Percentiles rank a stretch among this genome's conserved stretches.
phyloP scores from a whole-genome alignment of 2,888 invertebrate species.

The Scotopteryx bipunctaria region DNA sequence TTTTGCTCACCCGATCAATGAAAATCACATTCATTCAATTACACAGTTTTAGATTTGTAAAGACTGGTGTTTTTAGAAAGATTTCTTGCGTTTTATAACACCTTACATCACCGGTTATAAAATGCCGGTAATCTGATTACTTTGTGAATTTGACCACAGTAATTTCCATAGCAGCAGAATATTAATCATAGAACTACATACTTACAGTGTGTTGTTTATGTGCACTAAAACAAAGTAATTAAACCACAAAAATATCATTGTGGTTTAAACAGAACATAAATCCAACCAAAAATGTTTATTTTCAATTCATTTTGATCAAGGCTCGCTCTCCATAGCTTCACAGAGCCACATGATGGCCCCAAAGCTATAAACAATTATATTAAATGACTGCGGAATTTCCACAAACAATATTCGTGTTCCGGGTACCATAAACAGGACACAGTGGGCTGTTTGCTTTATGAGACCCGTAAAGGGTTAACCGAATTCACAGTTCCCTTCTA shows the following conservation, averaged over 20 bases:
- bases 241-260: too few relatives aligned
- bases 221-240: too few relatives aligned
- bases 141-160: slow-evolving; percentile 27
- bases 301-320: background rate
- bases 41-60: too few relatives aligned
- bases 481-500: slow-evolving; percentile 25
- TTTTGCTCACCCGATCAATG: too few relatives aligned
- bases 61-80: too few relatives aligned
- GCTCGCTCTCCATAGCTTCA: background rate
- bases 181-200: slow-evolving; percentile 54
- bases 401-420: slow-evolving; percentile 25
- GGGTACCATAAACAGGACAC: slow-evolving; percentile 20
- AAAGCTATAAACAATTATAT: slow-evolving; percentile 17
- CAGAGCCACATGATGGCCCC: slow-evolving; percentile 2
- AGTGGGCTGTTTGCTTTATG: slow-evolving; percentile 28
- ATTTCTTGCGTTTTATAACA: too few relatives aligned
- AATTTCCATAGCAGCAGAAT: slow-evolving; percentile 61
- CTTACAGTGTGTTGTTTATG: too few relatives aligned
- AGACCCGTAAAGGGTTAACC: slow-evolving; percentile 27
- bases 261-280: too few relatives aligned
- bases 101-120: too few relatives aligned
- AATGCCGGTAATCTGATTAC: too few relatives aligned
- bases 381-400: slow-evolving; percentile 20
- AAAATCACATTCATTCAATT: too few relatives aligned
- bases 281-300: background rate